These are phyloP conservation scores for Formicarius rufipectus DNA, from an alignment of 2,113 vertebrate species.

Conservation along the genomic window DNA sequence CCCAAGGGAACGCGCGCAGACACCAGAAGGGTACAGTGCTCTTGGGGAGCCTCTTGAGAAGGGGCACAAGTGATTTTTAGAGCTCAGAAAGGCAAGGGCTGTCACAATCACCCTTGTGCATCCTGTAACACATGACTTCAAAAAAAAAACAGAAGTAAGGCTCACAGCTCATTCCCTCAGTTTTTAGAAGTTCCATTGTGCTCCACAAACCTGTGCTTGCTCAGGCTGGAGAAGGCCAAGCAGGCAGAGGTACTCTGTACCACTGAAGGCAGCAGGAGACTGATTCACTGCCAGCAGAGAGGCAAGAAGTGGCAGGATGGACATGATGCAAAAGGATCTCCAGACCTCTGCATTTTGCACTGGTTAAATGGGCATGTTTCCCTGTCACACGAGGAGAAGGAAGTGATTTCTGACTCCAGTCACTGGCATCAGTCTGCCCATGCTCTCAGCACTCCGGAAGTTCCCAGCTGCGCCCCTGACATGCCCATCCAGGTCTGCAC, in stretches of 20 bases:
- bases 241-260: neutral
- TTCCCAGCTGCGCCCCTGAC: neutral
- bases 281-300: rapidly evolving
- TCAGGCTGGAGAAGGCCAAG: neutral
- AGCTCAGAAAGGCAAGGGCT: neutral
- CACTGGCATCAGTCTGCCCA: neutral
- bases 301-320: rapidly evolving
- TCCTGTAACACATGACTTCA: rapidly evolving
- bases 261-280: rapidly evolving
- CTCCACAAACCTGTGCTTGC: neutral
- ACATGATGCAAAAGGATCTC: neutral
- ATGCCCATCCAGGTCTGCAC: rapidly evolving
- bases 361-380: neutral
- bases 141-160: neutral
- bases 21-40: no score
- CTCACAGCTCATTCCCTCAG: neutral
- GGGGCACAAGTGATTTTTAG: neutral
- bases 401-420: neutral
- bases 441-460: rapidly evolving
- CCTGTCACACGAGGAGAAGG: neutral
- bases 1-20: no score
- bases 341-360: neutral
- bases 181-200: neutral
- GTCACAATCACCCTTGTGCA: neutral
- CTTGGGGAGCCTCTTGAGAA: neutral